Conservation (phyloP, 92 coral and sea anemone species). For the Epizoanthus fatuus region DNA sequence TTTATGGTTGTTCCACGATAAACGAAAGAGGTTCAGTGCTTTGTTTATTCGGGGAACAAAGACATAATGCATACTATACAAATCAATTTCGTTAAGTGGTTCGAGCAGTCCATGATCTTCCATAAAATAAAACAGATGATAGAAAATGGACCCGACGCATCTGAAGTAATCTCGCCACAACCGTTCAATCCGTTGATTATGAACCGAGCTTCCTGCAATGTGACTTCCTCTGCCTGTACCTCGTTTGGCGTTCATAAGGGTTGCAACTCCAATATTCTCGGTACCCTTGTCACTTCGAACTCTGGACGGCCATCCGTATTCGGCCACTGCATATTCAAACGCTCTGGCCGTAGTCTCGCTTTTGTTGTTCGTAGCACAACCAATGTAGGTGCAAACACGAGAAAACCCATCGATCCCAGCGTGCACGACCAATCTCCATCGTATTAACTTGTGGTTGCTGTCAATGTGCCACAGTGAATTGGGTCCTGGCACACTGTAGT, state of each 20-base stretch:
- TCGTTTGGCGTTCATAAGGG: no score
- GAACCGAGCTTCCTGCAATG: no score
- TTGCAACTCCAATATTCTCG: no score
- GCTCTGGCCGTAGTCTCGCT: background rate
- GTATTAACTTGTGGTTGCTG: conserved; percentile 49
- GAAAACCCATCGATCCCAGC: conserved; percentile 43
- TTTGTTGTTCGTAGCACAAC: conserved; percentile 17
- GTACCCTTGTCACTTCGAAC: no score
- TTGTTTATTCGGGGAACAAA: conserved; percentile 13
- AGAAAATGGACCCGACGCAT: no score
- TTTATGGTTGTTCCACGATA: conserved; percentile 18
- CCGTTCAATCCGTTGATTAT: no score
- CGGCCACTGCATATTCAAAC: no score
- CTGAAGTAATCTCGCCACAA: no score
- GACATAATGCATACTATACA: conserved; percentile 4
- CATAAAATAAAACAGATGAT: no score
- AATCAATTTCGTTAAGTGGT: background rate
- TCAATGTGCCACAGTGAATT: conserved; percentile 56
- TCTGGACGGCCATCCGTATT: no score
- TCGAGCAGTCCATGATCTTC: background rate
- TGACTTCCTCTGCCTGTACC: no score
- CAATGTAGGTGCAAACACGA: conserved; percentile 16
- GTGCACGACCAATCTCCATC: conserved; percentile 45
- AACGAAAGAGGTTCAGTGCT: background rate
- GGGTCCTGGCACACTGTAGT: conserved; percentile 44